Percentiles rank a stretch among this genome's conserved stretches.
phyloP scores from a whole-genome alignment of 2,888 invertebrate species.

The Rhagium mordax region DNA sequence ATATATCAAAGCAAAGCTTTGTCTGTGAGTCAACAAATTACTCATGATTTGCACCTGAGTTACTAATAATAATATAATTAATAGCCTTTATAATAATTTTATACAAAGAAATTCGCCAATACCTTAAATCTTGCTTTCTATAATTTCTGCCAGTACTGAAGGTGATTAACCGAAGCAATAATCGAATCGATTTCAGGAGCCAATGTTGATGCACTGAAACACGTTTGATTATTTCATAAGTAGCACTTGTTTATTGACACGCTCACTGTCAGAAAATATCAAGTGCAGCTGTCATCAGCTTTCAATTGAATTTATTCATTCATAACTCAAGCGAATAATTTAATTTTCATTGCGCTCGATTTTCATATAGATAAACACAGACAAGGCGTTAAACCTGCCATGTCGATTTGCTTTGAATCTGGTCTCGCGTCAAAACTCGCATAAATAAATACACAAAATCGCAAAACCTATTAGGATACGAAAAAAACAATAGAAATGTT shows the following conservation, averaged over 20 bases:
- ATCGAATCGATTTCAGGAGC: conserved; percentile 29
- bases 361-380: background rate
- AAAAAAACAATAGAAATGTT: too few species aligned
- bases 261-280: background rate
- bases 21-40: too few species aligned
- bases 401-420: background rate
- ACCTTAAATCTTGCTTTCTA: too few species aligned
- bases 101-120: too few species aligned
- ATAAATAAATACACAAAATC: too few species aligned
- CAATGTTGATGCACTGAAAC: conserved; percentile 45
- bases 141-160: background rate
- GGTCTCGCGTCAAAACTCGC: too few species aligned
- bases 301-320: background rate
- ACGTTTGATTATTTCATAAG: conserved; percentile 44
- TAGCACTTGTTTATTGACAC: conserved; percentile 43
- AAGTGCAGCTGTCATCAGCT: conserved; percentile 7
- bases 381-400: background rate
- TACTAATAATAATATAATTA: too few species aligned
- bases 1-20: too few species aligned
- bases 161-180: conserved; percentile 37
- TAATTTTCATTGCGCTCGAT: background rate
- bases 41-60: too few species aligned
- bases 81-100: too few species aligned
- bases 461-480: too few species aligned
- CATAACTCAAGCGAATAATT: background rate